Conservation (phyloP, 2,113 vertebrate species). For the Mionectes macconnelli region DNA sequence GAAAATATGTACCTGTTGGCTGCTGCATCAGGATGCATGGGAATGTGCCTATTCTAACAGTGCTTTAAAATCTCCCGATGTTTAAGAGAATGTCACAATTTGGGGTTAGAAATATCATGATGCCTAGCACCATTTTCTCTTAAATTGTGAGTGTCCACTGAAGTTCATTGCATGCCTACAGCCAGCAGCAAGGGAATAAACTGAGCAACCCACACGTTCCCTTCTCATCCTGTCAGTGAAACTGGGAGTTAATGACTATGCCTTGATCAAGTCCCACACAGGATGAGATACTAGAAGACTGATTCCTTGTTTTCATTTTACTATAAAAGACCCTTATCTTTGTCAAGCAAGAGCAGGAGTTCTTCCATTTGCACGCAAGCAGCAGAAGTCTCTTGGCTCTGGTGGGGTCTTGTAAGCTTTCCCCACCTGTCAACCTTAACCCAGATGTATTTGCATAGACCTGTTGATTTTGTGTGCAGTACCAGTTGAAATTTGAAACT, state of each 20-base stretch:
- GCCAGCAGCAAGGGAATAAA: background rate
- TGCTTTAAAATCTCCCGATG: background rate
- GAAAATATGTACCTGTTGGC: background rate
- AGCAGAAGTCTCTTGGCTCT: background rate
- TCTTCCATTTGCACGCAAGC: background rate
- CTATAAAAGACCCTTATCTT: background rate
- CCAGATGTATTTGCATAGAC: background rate
- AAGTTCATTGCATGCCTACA: background rate
- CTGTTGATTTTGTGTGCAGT: background rate
- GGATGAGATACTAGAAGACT: constrained; percentile 22
- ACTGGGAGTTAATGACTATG: background rate
- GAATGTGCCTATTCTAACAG: background rate
- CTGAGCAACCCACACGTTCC: background rate
- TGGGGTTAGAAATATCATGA: background rate
- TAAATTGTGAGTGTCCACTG: background rate
- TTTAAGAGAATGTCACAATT: background rate
- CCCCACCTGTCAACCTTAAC: background rate
- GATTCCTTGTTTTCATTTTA: constrained; percentile 25
- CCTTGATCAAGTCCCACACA: constrained; percentile 19
- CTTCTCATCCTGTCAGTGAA: background rate
- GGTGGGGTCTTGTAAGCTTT: background rate
- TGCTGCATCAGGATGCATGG: background rate
- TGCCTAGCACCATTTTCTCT: background rate
- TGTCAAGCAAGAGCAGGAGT: background rate
- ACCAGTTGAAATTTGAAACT: constrained; percentile 4